phyloP scores from a whole-genome alignment of 1,140 invertebrate genomes.

The Acromyrmex echinatior region DNA sequence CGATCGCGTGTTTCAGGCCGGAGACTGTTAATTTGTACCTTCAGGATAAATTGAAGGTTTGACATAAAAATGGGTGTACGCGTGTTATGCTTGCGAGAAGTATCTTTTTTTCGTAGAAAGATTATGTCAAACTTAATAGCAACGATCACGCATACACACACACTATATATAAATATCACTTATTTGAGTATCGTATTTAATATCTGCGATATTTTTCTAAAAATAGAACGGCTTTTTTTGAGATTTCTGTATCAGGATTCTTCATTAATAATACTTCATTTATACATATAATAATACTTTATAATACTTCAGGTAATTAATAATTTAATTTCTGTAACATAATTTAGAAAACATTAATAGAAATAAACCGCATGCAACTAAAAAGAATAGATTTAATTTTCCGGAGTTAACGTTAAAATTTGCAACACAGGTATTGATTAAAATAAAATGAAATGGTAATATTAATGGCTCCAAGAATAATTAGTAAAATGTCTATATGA shows the following conservation, averaged over 20 bases:
- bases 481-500: too few species aligned
- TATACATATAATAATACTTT: too few species aligned
- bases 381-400: too few species aligned
- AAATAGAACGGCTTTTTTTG: background rate
- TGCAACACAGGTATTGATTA: too few species aligned
- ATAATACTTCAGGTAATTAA: background rate
- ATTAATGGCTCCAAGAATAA: too few species aligned
- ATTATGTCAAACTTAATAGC: background rate
- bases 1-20: conserved; percentile 57
- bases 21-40: conserved; percentile 35
- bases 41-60: conserved; percentile 35
- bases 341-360: background rate
- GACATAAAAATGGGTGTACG: background rate
- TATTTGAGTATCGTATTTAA: background rate
- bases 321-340: background rate
- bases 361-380: background rate
- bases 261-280: background rate
- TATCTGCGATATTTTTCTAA: background rate
- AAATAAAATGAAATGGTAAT: too few species aligned
- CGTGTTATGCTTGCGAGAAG: background rate
- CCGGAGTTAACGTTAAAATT: too few species aligned
- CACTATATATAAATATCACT: background rate
- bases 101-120: conserved; percentile 10
- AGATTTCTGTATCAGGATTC: background rate
- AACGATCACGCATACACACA: background rate